These are phyloP conservation scores for Euspilapteryx auroguttella DNA, from an alignment of 2,888 invertebrate species.

Conservation along the genomic window DNA sequence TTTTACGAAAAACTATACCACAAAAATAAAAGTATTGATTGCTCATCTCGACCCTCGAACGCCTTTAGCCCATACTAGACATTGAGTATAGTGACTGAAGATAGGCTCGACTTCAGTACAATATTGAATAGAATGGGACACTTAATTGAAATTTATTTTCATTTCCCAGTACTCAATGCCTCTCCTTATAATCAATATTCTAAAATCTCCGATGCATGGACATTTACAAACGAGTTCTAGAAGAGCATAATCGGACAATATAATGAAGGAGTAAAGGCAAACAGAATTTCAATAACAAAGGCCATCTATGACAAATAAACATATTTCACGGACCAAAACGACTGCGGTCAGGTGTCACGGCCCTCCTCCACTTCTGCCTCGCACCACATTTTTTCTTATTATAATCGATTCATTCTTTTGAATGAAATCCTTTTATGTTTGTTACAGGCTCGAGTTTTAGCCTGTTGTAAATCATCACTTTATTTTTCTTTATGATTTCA, in stretches of 20 bases:
- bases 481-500: conserved; percentile 1
- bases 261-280: conserved; percentile 60
- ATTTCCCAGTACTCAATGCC: conserved; percentile 60
- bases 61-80: too few relatives aligned
- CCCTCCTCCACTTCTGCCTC: conserved; percentile 10
- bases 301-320: conserved; percentile 58
- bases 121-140: conserved; percentile 36
- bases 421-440: conserved; percentile 31
- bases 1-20: too few relatives aligned
- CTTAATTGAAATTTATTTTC: conserved; percentile 61
- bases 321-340: conserved; percentile 60
- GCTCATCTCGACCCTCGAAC: too few relatives aligned
- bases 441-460: conserved; percentile 12
- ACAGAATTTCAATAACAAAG: conserved; percentile 61
- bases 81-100: too few relatives aligned
- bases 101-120: too few relatives aligned
- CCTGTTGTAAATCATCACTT: conserved; percentile 1
- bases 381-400: conserved; percentile 35
- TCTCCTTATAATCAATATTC: conserved; percentile 61
- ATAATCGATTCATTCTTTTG: conserved; percentile 51
- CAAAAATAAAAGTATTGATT: too few relatives aligned
- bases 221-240: conserved; percentile 51
- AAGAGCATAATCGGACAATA: conserved; percentile 56
- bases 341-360: conserved; percentile 58
- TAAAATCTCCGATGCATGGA: conserved; percentile 50